Evolutionary conservation across 2,113 vertebrate genomes (phyloP).

Genomic region (Nesoenas mayeri): DNA sequence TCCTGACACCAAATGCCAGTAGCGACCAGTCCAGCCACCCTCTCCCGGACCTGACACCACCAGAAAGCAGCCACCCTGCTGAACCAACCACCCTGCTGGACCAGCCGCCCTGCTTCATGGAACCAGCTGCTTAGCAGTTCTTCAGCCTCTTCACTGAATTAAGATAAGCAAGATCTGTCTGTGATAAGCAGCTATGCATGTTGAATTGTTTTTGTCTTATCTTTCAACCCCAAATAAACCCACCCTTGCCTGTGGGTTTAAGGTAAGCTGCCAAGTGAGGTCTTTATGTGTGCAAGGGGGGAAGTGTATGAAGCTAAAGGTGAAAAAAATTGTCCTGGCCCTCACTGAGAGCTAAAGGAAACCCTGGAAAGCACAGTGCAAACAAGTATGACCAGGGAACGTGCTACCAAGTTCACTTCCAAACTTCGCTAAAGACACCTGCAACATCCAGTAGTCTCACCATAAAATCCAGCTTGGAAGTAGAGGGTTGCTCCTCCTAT

Average conservation of each 20-base stretch:
- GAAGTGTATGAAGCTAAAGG: neutral
- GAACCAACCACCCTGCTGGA: too few relatives aligned
- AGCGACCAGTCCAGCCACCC: neutral
- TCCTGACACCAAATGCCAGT: accelerated
- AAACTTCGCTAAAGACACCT: neutral
- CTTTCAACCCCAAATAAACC: neutral
- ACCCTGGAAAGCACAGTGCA: neutral
- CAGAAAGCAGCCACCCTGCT: neutral
- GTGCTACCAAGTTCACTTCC: neutral
- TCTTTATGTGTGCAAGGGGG: neutral
- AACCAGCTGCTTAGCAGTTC: neutral
- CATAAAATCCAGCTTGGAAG: neutral
- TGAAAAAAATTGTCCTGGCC: neutral
- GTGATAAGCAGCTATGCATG: neutral
- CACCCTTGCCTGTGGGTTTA: neutral
- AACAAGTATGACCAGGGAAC: neutral
- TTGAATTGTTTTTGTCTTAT: neutral
- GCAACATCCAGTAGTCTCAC: neutral
- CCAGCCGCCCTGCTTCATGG: neutral
- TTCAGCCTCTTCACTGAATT: neutral
- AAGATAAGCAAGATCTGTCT: neutral
- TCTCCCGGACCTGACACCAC: neutral
- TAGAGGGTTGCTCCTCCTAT: neutral
- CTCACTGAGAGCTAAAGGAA: neutral
- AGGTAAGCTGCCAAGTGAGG: neutral